Conservation (phyloP, 2,888 invertebrate genomes). For the Andricus curvator region DNA sequence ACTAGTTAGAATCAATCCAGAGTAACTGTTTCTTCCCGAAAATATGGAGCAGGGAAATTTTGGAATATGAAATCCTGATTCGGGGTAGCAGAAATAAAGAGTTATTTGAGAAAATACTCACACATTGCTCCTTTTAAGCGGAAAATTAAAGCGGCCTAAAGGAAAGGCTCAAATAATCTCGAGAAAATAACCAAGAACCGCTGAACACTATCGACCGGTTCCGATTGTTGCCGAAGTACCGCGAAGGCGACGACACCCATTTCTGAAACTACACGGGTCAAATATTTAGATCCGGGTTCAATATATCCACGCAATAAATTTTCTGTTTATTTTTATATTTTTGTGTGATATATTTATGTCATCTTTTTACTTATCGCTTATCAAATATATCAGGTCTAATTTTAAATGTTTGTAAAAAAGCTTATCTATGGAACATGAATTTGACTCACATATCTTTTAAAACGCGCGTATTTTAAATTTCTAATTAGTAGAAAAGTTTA, state of each 20-base stretch:
- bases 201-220: constrained; percentile 37
- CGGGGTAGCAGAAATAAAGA: not conserved
- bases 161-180: constrained; percentile 6
- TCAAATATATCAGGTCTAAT: not conserved
- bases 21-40: not conserved
- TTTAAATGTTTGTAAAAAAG: not conserved
- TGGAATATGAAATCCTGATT: not conserved
- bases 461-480: constrained; percentile 7
- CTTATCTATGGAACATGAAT: not conserved
- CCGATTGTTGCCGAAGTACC: constrained; percentile 34
- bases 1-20: constrained; percentile 10
- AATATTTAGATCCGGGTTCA: not conserved
- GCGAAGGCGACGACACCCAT: constrained; percentile 44
- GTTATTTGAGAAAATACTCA: constrained; percentile 32
- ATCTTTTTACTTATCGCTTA: not conserved
- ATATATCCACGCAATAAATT: not conserved
- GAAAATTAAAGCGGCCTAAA: constrained; percentile 42
- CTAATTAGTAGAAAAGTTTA: no score
- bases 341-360: not conserved
- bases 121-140: constrained; percentile 37
- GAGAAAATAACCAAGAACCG: constrained; percentile 41
- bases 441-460: not conserved
- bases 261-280: constrained; percentile 16
- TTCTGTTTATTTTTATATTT: not conserved
- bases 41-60: not conserved